Conservation (phyloP, 92 coral and sea anemone species). For the Virgularia gustaviana region DNA sequence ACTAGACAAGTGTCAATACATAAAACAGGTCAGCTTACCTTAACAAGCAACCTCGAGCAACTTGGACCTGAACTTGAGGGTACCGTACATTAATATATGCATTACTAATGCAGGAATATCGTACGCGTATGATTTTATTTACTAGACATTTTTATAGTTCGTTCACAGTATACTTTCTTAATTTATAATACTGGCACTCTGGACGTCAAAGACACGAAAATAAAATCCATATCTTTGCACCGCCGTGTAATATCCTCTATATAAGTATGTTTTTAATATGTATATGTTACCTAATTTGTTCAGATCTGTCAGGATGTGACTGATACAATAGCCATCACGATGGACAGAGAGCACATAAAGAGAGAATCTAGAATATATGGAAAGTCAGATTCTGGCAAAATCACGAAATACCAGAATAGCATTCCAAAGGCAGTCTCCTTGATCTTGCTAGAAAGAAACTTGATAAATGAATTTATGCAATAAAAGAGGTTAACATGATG, state of each 20-base stretch:
- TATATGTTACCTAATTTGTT: neutral
- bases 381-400: conserved; percentile 16
- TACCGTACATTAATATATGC: neutral
- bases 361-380: conserved; percentile 43
- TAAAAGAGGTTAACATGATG: too few relatives aligned
- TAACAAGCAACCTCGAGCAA: conserved; percentile 31
- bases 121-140: neutral
- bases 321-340: conserved; percentile 36
- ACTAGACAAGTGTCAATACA: neutral
- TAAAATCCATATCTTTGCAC: neutral
- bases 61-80: conserved; percentile 53
- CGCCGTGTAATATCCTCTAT: neutral
- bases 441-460: too few relatives aligned
- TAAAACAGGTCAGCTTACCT: conserved; percentile 40
- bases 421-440: too few relatives aligned
- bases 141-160: neutral
- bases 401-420: conserved; percentile 38
- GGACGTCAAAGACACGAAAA: too few relatives aligned
- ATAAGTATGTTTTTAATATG: neutral
- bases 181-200: too few relatives aligned
- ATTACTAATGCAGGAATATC: neutral
- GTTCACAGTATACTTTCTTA: too few relatives aligned
- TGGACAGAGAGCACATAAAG: conserved; percentile 32
- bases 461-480: too few relatives aligned
- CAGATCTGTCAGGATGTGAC: conserved; percentile 1